A percentile compares a stretch with the other conserved stretches of the same genome.
Evolutionary conservation across 2,113 vertebrate species (phyloP).

Genomic region (Falcunculus frontatus): DNA sequence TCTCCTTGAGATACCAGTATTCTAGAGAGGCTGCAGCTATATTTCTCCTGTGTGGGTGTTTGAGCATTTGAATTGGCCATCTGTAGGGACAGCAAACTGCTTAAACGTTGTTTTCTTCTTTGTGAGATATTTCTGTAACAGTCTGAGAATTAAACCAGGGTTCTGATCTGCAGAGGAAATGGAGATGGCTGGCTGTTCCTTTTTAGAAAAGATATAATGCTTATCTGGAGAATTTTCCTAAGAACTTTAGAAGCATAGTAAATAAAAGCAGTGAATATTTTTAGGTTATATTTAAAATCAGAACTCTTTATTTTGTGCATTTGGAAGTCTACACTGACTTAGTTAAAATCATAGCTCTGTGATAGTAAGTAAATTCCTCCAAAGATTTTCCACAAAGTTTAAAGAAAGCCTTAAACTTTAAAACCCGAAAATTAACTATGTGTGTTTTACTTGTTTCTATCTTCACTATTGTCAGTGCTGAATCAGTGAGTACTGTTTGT

Average conservation of each 20-base stretch:
- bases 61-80: slow-evolving; percentile 35
- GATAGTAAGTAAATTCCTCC: background rate
- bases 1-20: background rate
- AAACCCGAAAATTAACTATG: background rate
- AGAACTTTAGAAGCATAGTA: background rate
- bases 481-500: background rate
- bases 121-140: background rate
- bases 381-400: background rate
- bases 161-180: background rate
- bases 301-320: background rate
- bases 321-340: background rate
- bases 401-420: background rate
- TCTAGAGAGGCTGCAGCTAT: background rate
- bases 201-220: background rate
- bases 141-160: background rate
- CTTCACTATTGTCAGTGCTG: background rate
- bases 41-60: slow-evolving; percentile 22
- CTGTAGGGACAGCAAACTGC: slow-evolving; percentile 3
- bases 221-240: background rate
- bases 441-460: background rate
- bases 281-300: background rate
- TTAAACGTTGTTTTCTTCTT: slow-evolving; percentile 20
- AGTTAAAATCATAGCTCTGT: background rate
- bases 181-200: background rate
- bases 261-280: background rate